Percentiles rank a stretch among this genome's conserved stretches.
Evolutionary conservation across 2,113 vertebrate genomes (phyloP).

Genomic region (Lethenteron camtschaticum): DNA sequence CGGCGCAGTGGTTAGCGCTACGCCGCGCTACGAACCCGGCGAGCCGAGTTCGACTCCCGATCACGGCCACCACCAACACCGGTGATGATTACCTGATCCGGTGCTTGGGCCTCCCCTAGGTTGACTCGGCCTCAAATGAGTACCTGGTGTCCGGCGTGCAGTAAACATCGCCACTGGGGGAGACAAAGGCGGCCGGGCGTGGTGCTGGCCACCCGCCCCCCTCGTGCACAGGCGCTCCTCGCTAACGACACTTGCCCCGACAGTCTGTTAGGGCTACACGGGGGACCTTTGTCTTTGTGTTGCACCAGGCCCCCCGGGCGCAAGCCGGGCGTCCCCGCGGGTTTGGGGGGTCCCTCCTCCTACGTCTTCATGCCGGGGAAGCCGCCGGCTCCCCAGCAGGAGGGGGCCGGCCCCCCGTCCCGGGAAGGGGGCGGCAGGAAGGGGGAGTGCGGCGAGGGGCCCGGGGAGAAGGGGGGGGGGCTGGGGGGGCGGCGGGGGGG

Average conservation of each 20-base stretch:
- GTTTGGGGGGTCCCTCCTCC: conserved; percentile 13
- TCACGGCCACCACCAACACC: no score
- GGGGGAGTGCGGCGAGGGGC: no score
- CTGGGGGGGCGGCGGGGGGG: neutral
- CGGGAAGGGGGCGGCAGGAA: conserved; percentile 21
- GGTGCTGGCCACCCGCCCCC: conserved; percentile 8
- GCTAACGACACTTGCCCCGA: neutral
- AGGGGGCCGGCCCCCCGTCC: conserved; percentile 11
- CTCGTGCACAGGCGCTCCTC: conserved; percentile 6
- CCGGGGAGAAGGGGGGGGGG: neutral
- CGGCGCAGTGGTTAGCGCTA: no score
- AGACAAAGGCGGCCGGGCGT: no score
- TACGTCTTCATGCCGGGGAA: conserved; percentile 15
- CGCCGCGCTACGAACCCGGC: no score
- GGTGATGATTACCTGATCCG: no score
- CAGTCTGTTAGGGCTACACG: no score
- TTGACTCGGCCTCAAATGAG: no score
- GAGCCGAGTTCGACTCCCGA: no score
- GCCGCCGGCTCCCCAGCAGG: conserved; percentile 19
- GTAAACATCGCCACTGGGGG: no score
- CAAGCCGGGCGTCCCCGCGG: conserved; percentile 21
- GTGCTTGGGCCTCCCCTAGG: no score
- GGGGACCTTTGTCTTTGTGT: neutral
- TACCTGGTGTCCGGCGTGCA: no score
- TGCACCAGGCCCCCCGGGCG: neutral